Base-by-base conservation (phyloP, 2,797 vertebrate species). In the Poeciliopsis infans region DNA sequence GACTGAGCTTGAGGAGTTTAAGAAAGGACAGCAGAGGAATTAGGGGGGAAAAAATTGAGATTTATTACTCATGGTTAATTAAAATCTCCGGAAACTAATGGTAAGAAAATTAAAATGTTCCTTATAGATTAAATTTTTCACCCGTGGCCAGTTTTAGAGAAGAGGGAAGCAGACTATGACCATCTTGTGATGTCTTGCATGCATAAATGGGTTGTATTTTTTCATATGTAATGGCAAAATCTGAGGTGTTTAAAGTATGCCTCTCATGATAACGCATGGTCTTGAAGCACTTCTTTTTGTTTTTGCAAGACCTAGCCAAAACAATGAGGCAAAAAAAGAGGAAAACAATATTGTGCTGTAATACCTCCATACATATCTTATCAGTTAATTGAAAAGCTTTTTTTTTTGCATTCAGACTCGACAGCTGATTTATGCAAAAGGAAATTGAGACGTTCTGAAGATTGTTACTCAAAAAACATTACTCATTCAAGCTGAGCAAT, bases 11-110 rank as follows among this genome's bases (percentile, higher is more conserved):
- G 71, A 75, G 51, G 72, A 70, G 82, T 71, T 72, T 82, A 74
- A 81, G 85, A n/a, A 85, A 72, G 74, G 86, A 89, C 86, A 81
- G 90, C 76, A 76, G 80, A 88, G 82, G 85, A 89, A 92, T 86
- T 82, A 75, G 51, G 70, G 51, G 70, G 1, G 0, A 53, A 43
- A 81, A 90, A 89, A 92, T 93, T 59, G 78, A 94, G 91, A 94
- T 94, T 93, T 92, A 94, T 94, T 89, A 90, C 89, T 89, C 83
- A 87, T 82, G 88, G 86, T 91, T 94, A 94, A 94, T 94, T 94
- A 93, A 93, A 94, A 93, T 90, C 87, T 90, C 87, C 15, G 5
- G 83, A 90, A 93, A 87, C 86, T 91, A 94, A 94, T 89, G 87
- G 86, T 90, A 83, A 89, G 87, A 91, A 92, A 94, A 92, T 93